Conservation (phyloP, 2,113 vertebrate species). For the Penelope pileata region DNA sequence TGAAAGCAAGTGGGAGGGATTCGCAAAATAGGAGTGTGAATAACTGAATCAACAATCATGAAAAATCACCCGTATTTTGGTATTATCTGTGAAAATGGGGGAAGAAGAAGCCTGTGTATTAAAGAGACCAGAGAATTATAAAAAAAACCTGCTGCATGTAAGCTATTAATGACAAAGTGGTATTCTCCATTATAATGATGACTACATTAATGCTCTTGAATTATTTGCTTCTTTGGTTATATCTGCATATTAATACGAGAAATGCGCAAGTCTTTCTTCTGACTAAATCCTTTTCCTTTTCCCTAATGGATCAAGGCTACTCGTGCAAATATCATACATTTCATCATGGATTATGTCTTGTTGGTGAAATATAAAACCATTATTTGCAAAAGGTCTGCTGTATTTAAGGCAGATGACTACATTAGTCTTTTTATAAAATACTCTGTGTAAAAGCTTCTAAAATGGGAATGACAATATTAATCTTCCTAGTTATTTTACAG, state of each 20-base stretch:
- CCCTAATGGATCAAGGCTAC: neutral
- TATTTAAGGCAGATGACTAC: neutral
- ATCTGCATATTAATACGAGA: slow-evolving; percentile 5
- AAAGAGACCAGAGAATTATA: neutral
- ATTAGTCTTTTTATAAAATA: slow-evolving; percentile 14
- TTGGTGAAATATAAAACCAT: neutral
- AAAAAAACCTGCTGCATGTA: neutral
- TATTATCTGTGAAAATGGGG: neutral
- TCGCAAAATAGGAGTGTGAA: neutral
- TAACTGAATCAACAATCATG: neutral
- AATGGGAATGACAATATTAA: neutral
- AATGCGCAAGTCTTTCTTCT: neutral
- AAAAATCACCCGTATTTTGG: neutral
- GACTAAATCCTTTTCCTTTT: slow-evolving; percentile 15
- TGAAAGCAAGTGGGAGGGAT: neutral
- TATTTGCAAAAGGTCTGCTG: neutral
- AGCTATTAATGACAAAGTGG: neutral
- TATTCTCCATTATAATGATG: slow-evolving; percentile 5
- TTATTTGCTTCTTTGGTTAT: slow-evolving; percentile 23
- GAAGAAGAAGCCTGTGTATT: neutral
- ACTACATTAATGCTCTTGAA: neutral
- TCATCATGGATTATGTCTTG: slow-evolving; percentile 15
- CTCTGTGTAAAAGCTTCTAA: neutral
- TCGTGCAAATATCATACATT: neutral
- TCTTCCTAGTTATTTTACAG: slow-evolving; percentile 30